Conservation (phyloP, 2,113 vertebrate species). For the Uria aalge region DNA sequence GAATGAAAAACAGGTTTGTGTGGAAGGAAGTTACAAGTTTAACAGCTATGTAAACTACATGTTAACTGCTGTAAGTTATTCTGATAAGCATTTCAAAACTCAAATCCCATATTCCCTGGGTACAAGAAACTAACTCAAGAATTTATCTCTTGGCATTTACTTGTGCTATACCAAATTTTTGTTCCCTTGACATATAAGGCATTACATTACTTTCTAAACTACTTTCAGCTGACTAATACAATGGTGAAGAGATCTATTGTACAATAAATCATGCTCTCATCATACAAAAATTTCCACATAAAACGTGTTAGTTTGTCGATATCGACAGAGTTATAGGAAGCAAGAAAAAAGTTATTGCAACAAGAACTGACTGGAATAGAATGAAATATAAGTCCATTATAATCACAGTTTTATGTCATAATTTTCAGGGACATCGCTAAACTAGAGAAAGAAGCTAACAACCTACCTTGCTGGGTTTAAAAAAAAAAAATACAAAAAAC, state of each 20-base stretch:
- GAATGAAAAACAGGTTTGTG: neutral
- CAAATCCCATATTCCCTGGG: neutral
- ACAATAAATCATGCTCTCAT: rapidly evolving
- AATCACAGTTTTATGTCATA: neutral
- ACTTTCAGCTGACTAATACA: neutral
- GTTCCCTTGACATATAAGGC: neutral
- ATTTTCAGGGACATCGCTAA: neutral
- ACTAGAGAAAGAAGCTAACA: neutral
- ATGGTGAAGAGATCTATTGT: neutral
- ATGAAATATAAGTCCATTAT: neutral
- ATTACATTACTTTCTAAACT: neutral
- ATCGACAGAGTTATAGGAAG: neutral
- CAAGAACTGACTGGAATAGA: neutral
- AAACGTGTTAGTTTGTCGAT: rapidly evolving
- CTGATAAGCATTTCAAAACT: neutral
- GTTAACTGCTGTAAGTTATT: neutral
- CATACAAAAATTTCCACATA: neutral
- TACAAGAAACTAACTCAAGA: neutral
- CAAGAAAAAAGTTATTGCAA: neutral
- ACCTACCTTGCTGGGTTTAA: neutral
- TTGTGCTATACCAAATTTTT: neutral
- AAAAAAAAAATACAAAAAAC: neutral
- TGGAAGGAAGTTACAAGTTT: neutral
- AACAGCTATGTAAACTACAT: neutral
- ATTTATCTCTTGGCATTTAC: neutral